phyloP scores from a whole-genome alignment of 2,888 invertebrate species.

The Plebejus melissa region DNA sequence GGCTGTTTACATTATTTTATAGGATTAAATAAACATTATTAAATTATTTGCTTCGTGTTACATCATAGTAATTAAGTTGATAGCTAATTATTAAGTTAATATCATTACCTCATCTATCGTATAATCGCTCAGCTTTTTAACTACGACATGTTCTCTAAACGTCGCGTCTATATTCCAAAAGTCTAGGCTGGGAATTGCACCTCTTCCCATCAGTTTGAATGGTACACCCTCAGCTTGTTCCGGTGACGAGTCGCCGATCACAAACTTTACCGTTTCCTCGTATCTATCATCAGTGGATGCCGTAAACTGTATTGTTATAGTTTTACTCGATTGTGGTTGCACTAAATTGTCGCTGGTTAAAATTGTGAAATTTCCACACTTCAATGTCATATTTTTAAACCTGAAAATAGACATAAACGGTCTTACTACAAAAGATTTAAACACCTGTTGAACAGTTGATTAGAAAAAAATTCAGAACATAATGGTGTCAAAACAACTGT shows the following conservation, averaged over 20 bases:
- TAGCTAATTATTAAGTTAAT: not conserved
- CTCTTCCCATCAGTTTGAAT: slow-evolving; percentile 71
- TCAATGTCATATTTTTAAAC: slow-evolving; percentile 60
- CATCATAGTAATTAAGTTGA: not conserved
- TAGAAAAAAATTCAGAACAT: too few species aligned
- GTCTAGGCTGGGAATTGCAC: slow-evolving; percentile 78
- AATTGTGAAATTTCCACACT: slow-evolving; percentile 68
- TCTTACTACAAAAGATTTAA: too few species aligned
- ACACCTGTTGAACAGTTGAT: too few species aligned
- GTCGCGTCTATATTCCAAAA: slow-evolving; percentile 78
- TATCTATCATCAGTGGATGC: slow-evolving; percentile 57
- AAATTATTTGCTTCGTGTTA: too few species aligned
- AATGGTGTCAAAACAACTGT: too few species aligned
- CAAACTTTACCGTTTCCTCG: slow-evolving; percentile 65
- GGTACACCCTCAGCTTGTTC: slow-evolving; percentile 71
- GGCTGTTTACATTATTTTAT: slow-evolving; percentile 45
- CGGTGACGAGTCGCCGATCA: slow-evolving; percentile 70
- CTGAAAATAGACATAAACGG: slow-evolving; percentile 40
- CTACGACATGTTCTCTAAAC: slow-evolving; percentile 79
- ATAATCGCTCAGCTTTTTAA: slow-evolving; percentile 73
- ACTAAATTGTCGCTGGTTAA: slow-evolving; percentile 67
- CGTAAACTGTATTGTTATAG: slow-evolving; percentile 61
- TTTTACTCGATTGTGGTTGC: slow-evolving; percentile 66
- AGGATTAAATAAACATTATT: not conserved
- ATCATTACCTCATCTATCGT: slow-evolving; percentile 63